Percentiles rank a stretch among this genome's conserved stretches.
Conservation (phyloP, 2,888 invertebrate species). For the Acanthosepion lycidas region DNA sequence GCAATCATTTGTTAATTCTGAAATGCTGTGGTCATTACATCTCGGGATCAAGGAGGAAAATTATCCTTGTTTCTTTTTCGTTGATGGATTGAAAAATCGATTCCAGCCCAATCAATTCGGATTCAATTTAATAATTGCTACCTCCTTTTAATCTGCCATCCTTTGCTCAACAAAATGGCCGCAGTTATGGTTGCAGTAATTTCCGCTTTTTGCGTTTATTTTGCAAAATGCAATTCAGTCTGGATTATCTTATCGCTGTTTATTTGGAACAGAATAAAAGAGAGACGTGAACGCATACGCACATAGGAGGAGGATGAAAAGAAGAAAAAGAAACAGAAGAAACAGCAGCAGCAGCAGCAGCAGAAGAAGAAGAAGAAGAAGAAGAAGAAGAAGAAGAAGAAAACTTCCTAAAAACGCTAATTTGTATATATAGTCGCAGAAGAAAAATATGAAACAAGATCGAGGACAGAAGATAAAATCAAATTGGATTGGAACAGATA, state of each 20-base stretch:
- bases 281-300: too few relatives aligned
- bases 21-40: slow-evolving; percentile 9
- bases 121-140: background rate
- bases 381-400: background rate
- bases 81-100: background rate
- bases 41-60: background rate
- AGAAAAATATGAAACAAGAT: background rate
- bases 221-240: background rate
- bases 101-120: background rate
- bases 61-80: background rate
- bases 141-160: background rate
- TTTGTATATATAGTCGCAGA: too few relatives aligned
- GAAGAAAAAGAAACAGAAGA: too few relatives aligned
- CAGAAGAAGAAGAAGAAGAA: background rate
- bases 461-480: background rate
- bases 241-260: background rate
- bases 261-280: background rate
- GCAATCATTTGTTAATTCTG: background rate
- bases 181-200: background rate
- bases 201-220: slow-evolving; percentile 20
- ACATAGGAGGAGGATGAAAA: too few relatives aligned
- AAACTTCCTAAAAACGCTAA: too few relatives aligned
- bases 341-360: background rate
- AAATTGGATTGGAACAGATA: too few relatives aligned
- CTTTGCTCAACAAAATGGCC: background rate